A percentile compares a stretch with the other conserved stretches of the same genome.
Evolutionary conservation across 2,113 vertebrate species (phyloP).

Genomic region (Scalopus aquaticus): DNA sequence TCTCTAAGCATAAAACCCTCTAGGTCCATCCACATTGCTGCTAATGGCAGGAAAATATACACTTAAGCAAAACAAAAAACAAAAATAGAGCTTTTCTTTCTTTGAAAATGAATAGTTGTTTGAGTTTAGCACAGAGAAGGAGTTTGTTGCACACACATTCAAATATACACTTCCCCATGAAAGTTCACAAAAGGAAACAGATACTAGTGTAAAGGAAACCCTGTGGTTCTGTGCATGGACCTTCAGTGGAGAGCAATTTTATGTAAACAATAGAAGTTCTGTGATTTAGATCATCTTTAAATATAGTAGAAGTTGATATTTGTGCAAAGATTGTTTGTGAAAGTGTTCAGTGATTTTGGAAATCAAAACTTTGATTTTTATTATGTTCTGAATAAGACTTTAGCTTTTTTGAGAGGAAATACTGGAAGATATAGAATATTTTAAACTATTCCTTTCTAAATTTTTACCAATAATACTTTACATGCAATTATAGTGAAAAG

Average conservation of each 20-base stretch:
- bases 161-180: not conserved
- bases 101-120: slow-evolving; percentile 26
- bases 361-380: not conserved
- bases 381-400: not conserved
- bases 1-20: no score
- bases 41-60: no score
- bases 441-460: not conserved
- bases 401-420: not conserved
- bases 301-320: not conserved
- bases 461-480: not conserved
- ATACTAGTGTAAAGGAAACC: not conserved
- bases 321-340: not conserved
- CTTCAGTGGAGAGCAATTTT: not conserved
- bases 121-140: not conserved
- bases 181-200: not conserved
- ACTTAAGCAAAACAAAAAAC: not conserved
- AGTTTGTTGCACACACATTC: not conserved
- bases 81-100: not conserved
- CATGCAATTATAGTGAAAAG: not conserved
- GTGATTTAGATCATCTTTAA: not conserved
- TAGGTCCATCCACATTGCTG: no score
- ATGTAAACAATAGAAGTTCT: not conserved
- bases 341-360: not conserved
- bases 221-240: not conserved
- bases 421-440: not conserved